Conservation (phyloP, 2,797 vertebrate genomes). For the Macropodus opercularis region DNA sequence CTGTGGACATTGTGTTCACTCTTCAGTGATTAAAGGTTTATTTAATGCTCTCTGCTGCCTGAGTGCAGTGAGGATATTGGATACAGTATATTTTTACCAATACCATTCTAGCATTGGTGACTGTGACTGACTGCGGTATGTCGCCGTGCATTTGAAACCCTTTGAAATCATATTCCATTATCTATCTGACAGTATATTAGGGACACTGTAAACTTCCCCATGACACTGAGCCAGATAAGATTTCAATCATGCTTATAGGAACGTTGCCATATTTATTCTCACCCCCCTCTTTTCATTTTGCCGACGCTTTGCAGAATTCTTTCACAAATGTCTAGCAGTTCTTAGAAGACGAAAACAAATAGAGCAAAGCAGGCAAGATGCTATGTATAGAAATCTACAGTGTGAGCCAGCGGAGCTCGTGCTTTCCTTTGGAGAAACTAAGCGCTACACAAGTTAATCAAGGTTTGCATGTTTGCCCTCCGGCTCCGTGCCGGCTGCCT, state of each 20-base stretch:
- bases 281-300: conserved; percentile 2
- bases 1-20: conserved; percentile 37
- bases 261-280: conserved; percentile 10
- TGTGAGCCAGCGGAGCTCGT: conserved; percentile 10
- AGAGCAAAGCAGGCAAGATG: conserved; percentile 9
- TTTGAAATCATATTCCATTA: conserved; percentile 43
- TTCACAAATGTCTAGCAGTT: background rate
- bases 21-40: conserved; percentile 46
- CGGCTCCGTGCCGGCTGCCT: conserved; percentile 60
- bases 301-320: background rate
- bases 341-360: conserved; percentile 15
- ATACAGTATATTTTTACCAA: conserved; percentile 36
- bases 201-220: conserved; percentile 27
- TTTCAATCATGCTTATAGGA: conserved; percentile 25
- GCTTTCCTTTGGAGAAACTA: conserved; percentile 16
- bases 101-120: conserved; percentile 26
- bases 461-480: conserved; percentile 76
- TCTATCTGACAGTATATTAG: conserved; percentile 35
- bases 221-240: conserved; percentile 37
- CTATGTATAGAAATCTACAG: conserved; percentile 24
- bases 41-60: conserved; percentile 47
- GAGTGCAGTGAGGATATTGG: conserved; percentile 33
- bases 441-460: conserved; percentile 68
- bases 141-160: conserved; percentile 26
- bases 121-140: conserved; percentile 17